These are phyloP conservation scores for Fabriciana adippe DNA, from an alignment of 2,888 invertebrate species.

Conservation along the genomic window DNA sequence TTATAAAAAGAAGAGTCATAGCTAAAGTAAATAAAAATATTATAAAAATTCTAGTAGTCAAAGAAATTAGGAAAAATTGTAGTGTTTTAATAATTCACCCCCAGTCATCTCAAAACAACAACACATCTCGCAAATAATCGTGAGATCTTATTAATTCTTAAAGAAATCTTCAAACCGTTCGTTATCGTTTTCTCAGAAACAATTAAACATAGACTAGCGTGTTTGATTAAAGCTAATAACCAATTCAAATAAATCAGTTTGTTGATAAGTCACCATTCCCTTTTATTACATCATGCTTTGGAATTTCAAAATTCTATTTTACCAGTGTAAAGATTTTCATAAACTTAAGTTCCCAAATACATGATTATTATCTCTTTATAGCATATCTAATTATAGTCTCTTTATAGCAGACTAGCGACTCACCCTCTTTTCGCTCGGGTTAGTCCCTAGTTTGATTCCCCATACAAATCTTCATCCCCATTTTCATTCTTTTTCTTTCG, in stretches of 20 bases:
- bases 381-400: too few species aligned
- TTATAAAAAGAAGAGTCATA: too few species aligned
- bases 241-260: slow-evolving; percentile 33
- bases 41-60: too few species aligned
- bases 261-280: slow-evolving; percentile 18
- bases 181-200: slow-evolving; percentile 34
- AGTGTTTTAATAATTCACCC: too few species aligned
- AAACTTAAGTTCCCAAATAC: background rate
- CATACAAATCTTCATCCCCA: too few species aligned
- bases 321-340: background rate
- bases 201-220: slow-evolving; percentile 25
- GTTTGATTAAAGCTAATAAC: slow-evolving; percentile 32
- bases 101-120: background rate
- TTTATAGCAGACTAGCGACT: too few species aligned
- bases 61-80: too few species aligned
- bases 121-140: background rate
- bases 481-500: too few species aligned
- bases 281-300: slow-evolving; percentile 20
- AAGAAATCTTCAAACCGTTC: slow-evolving; percentile 20
- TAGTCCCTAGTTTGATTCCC: too few species aligned
- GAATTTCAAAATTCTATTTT: slow-evolving; percentile 2
- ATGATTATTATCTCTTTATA: too few species aligned
- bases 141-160: slow-evolving; percentile 12
- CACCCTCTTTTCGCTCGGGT: too few species aligned
- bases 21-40: too few species aligned